These are phyloP conservation scores for Meloidogyne chitwoodi DNA, from an alignment of 1,140 invertebrate species.

Conservation along the genomic window DNA sequence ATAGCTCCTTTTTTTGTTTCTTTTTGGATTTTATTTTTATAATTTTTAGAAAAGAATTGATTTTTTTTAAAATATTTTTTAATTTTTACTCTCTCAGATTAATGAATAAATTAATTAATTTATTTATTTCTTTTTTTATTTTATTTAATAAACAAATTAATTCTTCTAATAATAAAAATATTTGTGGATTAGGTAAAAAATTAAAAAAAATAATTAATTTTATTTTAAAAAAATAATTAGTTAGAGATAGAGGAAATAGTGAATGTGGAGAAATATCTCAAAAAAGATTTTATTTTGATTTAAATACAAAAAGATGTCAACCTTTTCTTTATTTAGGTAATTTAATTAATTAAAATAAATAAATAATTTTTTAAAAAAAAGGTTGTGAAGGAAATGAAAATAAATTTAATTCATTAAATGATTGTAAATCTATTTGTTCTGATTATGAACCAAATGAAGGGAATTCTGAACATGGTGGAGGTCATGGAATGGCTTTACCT, in stretches of 20 bases:
- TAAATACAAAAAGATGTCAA: constrained; percentile 46
- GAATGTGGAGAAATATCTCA: constrained; percentile 31
- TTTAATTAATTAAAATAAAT: not conserved
- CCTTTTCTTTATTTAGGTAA: constrained; percentile 49
- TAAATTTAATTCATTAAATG: constrained; percentile 31
- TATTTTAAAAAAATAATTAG: constrained; percentile 21
- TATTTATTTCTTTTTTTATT: too few species aligned
- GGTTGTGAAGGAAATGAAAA: constrained; percentile 50
- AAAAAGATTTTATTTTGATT: constrained; percentile 48
- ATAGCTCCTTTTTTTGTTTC: too few species aligned
- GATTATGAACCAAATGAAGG: constrained; percentile 21
- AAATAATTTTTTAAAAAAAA: not conserved
- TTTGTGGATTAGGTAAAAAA: too few species aligned
- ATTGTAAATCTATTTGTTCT: constrained; percentile 35
- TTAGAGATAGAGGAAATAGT: constrained; percentile 44
- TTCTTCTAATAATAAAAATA: too few species aligned
- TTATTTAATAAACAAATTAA: too few species aligned
- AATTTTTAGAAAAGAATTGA: too few species aligned
- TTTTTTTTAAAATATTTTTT: too few species aligned
- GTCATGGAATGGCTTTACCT: constrained; percentile 34
- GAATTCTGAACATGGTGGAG: not conserved
- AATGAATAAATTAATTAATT: too few species aligned
- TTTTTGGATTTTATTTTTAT: too few species aligned
- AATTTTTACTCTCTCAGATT: too few species aligned
- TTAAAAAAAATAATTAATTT: too few species aligned